Percentiles rank a stretch among this genome's conserved stretches.
phyloP scores from a whole-genome alignment of 2,113 vertebrate species.

The Orthonyx spaldingii region DNA sequence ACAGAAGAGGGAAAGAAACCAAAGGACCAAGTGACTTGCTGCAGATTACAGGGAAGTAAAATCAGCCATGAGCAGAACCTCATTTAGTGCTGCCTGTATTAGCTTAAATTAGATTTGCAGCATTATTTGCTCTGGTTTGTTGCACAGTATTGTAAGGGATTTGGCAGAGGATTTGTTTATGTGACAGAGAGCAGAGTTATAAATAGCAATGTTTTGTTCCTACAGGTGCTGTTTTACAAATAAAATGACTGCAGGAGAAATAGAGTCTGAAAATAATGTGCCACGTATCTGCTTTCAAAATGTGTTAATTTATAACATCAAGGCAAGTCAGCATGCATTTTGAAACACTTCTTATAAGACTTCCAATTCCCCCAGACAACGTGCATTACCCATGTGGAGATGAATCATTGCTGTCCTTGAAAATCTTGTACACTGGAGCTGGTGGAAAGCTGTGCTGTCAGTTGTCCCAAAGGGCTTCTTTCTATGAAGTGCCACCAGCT shows the following conservation, averaged over 20 bases:
- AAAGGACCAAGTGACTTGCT: neutral
- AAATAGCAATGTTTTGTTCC: conserved; percentile 31
- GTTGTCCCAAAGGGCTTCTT: fast-evolving
- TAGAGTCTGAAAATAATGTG: neutral
- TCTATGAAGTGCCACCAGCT: neutral
- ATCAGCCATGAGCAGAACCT: neutral
- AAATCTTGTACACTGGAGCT: neutral
- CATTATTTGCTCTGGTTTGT: neutral
- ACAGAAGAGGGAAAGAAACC: neutral
- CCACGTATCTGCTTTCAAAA: neutral
- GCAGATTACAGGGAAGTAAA: neutral
- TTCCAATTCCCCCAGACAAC: neutral
- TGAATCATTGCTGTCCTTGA: neutral
- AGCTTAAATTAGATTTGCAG: neutral
- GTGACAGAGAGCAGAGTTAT: neutral
- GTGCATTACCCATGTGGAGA: neutral
- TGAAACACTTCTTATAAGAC: neutral
- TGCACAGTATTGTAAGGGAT: neutral
- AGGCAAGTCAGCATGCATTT: neutral
- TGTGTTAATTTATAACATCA: neutral
- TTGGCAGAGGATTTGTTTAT: neutral
- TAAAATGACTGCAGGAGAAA: conserved; percentile 14
- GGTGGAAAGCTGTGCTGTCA: neutral
- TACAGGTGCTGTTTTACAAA: conserved; percentile 11
- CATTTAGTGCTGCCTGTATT: neutral